Evolutionary conservation across 2,113 vertebrate species (phyloP), one percentile per base, ranked within the genome.

Genomic region (Silurus glanis): DNA sequence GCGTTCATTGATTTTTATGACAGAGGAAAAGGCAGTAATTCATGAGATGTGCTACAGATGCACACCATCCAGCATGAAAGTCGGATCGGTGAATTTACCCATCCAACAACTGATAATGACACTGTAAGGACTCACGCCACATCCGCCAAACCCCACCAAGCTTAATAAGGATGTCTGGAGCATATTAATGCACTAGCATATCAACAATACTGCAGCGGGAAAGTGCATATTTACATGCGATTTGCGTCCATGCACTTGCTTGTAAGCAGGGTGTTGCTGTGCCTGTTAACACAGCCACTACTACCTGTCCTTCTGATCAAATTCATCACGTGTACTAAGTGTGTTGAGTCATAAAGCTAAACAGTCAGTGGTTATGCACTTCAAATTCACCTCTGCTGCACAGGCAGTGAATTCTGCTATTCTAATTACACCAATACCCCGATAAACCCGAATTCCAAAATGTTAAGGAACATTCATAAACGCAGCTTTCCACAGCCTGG

Each of bases 1-100:
- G 17, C 59, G 72, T 85, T 83, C 82, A 87, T 90, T 76, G 88
- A 90, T 88, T 90, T 90, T 89, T 87, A 88, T 88, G 87, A 74
- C 61, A 75, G 62, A 56, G 82, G 72, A 87, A 80, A 79, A 74
- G 45, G 61, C 80, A 78, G 88, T 89, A 91, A 84, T 87, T 89
- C 74, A 90, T 84, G 79, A 84, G 83, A 76, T 87, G 67, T 62
- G 61, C 83, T 55, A 86, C 58, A 55, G 84, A 86, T 55, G 76
- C 64, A 78, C n/a, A 78, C 58, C 80, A 88, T 88, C 62, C 71
- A 79, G 66, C 84, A 58, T 76, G 81, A 84, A 59, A 75, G 56
- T 45, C 53, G 64, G 64, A 85, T 25, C 9, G 49, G 23, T 84
- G 80, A 66, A 83, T 87, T 89, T 72, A 85, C 64, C 59, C 80